Base-by-base conservation (phyloP, 2,113 vertebrate genomes). In the Psophia crepitans region DNA sequence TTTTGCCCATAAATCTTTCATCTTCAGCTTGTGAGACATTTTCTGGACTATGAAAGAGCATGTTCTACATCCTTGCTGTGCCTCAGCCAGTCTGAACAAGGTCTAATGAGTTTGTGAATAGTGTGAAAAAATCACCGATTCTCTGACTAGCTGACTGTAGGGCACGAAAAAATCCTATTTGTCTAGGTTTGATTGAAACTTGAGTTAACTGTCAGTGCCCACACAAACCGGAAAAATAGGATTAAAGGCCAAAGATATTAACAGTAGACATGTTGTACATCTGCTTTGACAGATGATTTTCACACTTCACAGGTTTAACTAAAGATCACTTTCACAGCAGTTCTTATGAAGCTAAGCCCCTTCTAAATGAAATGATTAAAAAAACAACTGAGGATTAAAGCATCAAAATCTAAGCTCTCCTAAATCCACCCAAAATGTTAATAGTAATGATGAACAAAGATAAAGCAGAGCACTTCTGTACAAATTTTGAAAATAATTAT, bases 261-360 rank as follows among this genome's bases (percentile, higher is more conserved):
- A 26, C 76, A 87, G 95, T 43, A 90, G 89, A 78, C 43, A 33
- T 61, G 65, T 57, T 85, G 84, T 61, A 93, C 96, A 89, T 96
- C 95, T 96, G 86, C 95, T 93, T 35, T 80, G 97, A 95, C 96
- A 96, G 94, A 97, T 95, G 92, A 97, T 96, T 97, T 97, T 97
- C 96, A 86, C 95, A 97, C 97, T 96, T 97, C 92, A 69, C 89
- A 90, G 54, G 80, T 97, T 96, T 97, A 93, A 84, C 94, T 89
- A 71, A 95, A 95, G 94, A 96, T 96, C 63, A 32, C 85, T 96
- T 93, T 92, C 7, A 2, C 81, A 96, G 70, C 73, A 92, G 44
- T 82, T 77, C 39, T 84, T 92, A 92, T 14, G 32, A 91, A 97
- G 82, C 22, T 43, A 83, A 95, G 93, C n/a, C 63, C 65, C 92